Percentiles rank a stretch among this genome's conserved stretches.
These are phyloP conservation scores for Eulemur rubriventer DNA, from an alignment of 2,797 vertebrate genomes.

Conservation along the genomic window DNA sequence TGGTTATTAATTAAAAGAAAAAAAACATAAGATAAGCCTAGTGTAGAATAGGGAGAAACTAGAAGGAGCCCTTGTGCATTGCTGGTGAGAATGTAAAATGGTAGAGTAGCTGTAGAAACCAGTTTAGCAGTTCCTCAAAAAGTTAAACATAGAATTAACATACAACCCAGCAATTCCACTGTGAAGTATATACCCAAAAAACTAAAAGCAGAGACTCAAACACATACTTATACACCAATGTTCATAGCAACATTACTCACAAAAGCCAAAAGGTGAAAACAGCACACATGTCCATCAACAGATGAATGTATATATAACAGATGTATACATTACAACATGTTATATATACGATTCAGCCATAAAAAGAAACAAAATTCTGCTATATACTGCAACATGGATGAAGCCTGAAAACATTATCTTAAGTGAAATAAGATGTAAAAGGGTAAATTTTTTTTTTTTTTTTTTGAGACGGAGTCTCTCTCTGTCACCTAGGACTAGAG, in stretches of 20 bases:
- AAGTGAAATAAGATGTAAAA: background rate
- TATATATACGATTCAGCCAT: background rate
- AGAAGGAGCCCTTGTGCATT: background rate
- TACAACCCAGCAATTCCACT: background rate
- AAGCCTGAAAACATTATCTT: constrained; percentile 8
- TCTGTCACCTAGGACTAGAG: no score
- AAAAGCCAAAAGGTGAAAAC: background rate
- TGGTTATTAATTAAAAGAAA: background rate
- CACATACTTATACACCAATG: background rate
- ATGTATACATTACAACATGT: background rate
- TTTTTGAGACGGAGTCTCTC: no score
- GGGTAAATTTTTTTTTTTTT: no score
- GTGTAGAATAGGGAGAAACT: background rate
- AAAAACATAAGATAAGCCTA: background rate
- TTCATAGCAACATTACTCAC: background rate
- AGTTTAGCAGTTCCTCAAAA: constrained; percentile 26
- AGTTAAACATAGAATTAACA: background rate
- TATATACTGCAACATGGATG: background rate
- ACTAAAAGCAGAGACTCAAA: background rate
- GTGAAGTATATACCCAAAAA: background rate
- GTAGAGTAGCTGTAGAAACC: background rate
- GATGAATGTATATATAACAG: background rate
- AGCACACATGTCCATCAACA: background rate
- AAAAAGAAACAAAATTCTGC: constrained; percentile 36
- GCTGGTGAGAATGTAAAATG: background rate